These are phyloP conservation scores for Athene noctua DNA, from an alignment of 2,113 vertebrate genomes.

Conservation along the genomic window DNA sequence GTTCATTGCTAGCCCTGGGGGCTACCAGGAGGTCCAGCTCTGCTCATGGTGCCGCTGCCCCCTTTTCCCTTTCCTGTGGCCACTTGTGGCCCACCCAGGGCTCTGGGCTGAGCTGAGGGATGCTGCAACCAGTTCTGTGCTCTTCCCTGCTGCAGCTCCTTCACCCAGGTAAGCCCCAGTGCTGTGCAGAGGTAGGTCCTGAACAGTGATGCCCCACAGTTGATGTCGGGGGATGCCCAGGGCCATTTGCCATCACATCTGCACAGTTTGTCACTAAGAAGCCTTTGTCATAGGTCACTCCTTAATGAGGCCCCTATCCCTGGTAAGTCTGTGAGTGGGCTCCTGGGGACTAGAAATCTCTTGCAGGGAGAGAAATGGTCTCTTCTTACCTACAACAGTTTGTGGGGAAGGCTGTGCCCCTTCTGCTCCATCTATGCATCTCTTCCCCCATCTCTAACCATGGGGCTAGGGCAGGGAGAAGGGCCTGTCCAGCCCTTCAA, in stretches of 20 bases:
- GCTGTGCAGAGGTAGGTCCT: background rate
- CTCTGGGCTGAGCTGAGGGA: background rate
- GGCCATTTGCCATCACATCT: fast-evolving
- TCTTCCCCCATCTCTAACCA: fast-evolving
- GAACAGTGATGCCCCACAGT: background rate
- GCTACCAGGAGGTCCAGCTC: background rate
- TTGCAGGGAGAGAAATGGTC: background rate
- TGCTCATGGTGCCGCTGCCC: background rate
- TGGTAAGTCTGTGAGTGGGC: background rate
- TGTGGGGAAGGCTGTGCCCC: fast-evolving
- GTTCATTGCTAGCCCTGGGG: fast-evolving
- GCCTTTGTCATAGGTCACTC: background rate
- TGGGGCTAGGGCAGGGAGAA: background rate
- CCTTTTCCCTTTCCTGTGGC: background rate
- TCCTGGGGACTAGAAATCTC: background rate
- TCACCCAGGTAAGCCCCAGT: background rate
- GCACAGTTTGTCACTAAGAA: background rate
- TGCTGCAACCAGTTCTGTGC: background rate
- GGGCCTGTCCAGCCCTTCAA: fast-evolving
- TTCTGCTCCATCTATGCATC: fast-evolving
- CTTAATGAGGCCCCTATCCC: background rate
- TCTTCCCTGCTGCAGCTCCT: background rate
- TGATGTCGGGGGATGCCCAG: background rate
- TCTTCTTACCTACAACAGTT: background rate
- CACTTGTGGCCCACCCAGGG: fast-evolving